Base-by-base conservation (phyloP, 2,113 vertebrate genomes). In the Corvus cornix region DNA sequence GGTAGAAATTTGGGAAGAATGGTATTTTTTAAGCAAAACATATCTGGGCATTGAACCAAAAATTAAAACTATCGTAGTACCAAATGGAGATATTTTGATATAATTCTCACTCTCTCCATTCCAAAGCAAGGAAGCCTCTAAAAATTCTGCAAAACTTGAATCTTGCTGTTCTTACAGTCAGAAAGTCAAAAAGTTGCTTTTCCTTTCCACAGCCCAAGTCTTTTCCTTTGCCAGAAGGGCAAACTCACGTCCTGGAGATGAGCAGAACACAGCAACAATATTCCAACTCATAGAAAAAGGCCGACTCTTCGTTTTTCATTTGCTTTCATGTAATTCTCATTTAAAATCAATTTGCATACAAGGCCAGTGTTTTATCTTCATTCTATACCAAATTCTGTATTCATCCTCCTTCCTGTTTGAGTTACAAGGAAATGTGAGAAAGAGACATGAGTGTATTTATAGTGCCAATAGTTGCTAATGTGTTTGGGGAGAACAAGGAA, bases 141-240 rank as follows among this genome's bases (percentile, higher is more conserved):
- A 92, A 77, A 56, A 60, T 33, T 62, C 62, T 84, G 69, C 44
- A 84, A 39, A 70, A 87, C 35, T 84, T 44, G 51, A 95, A 89
- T 35, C 27, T 68, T 75, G 18, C 20, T 75, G 20, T 49, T 82
- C 53, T 85, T 51, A 16, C 3, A 48, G 33, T 43, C 49, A 74
- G 15, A 33, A 82, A 76, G 46, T 60, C 46, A 69, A 91, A 73
- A 82, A 60, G 30, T 59, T 68, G 7, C 20, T 85, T 93, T 80
- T 81, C 35, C n/a, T 70, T 87, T 63, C 76, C 21, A 31, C 7
- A 59, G n/a, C 22, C 20, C 0, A 0, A 68, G 41, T 5, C 52
- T 22, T 30, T 51, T 43, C 46, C 43, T 85, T 79, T 49, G 16
- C 84, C 53, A 81, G 72, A 41, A 43, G 78, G 15, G 21, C 16